Conservation (phyloP, 2,113 vertebrate genomes). For the Mustelus asterias region DNA sequence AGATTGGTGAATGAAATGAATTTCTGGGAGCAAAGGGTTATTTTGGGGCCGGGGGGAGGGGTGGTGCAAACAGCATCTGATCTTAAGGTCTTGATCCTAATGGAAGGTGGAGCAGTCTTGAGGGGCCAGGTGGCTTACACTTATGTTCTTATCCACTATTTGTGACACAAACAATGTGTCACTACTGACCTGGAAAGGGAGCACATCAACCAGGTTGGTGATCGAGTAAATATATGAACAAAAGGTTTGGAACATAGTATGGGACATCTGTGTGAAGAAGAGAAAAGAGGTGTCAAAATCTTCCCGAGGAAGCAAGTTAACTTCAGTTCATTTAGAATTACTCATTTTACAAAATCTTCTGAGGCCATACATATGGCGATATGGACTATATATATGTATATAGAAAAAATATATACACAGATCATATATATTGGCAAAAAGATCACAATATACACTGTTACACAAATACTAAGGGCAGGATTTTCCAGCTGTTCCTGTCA, state of each 20-base stretch:
- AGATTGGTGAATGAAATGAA: no score
- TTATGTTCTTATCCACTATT: background rate
- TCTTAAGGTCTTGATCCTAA: no score
- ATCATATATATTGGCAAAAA: background rate
- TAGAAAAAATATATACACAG: no score
- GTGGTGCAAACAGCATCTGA: no score
- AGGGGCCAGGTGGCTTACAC: background rate
- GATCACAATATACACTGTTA: background rate
- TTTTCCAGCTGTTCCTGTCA: no score
- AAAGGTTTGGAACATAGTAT: background rate
- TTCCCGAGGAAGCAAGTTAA: background rate
- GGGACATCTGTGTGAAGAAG: background rate
- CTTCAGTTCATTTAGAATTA: background rate
- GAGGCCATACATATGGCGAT: background rate
- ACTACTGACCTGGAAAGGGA: background rate
- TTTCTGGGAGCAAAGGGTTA: no score
- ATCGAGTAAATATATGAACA: background rate
- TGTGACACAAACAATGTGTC: background rate
- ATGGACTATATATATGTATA: background rate
- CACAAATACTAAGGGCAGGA: no score
- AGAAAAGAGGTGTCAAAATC: background rate
- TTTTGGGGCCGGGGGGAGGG: no score
- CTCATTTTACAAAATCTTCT: background rate
- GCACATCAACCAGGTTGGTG: background rate
- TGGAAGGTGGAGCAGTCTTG: no score